phyloP scores from a whole-genome alignment of 2,113 vertebrate species.

The Lampris incognitus region DNA sequence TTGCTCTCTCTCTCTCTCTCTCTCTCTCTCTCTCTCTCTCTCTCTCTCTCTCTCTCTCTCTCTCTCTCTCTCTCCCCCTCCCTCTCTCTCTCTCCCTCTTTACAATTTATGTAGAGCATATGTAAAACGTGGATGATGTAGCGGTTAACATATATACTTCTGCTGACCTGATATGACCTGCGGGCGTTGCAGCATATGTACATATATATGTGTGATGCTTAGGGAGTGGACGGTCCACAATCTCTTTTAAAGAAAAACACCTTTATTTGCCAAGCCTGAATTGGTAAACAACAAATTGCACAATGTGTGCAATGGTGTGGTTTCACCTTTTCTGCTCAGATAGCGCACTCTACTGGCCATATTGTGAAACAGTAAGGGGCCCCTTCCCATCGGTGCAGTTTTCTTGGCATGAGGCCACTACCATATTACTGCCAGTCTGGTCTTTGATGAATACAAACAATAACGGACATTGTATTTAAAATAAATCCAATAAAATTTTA shows the following conservation, averaged over 20 bases:
- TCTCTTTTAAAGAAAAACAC: background rate
- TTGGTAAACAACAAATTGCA: constrained; percentile 9
- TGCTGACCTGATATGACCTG: constrained; percentile 25
- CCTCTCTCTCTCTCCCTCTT: constrained; percentile 24
- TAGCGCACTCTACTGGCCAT: constrained; percentile 52
- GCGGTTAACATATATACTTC: background rate
- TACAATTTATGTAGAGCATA: constrained; percentile 3
- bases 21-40: background rate
- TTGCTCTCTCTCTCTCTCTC: background rate
- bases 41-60: constrained; percentile 34
- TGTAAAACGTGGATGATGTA: background rate
- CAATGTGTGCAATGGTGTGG: constrained; percentile 9
- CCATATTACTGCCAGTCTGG: too few relatives aligned
- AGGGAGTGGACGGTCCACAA: background rate
- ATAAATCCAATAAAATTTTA: too few relatives aligned
- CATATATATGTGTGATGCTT: background rate
- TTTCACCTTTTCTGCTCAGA: constrained; percentile 19
- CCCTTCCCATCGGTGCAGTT: background rate
- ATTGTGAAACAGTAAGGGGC: background rate
- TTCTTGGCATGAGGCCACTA: background rate
- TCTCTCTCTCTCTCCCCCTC: constrained; percentile 49
- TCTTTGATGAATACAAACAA: too few relatives aligned
- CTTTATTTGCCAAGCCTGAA: constrained; percentile 12
- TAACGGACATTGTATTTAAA: too few relatives aligned
- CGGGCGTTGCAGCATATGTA: background rate